Evolutionary conservation across 2,113 vertebrate species (phyloP), one percentile per base, ranked within the genome.

Genomic region (Cariama cristata): DNA sequence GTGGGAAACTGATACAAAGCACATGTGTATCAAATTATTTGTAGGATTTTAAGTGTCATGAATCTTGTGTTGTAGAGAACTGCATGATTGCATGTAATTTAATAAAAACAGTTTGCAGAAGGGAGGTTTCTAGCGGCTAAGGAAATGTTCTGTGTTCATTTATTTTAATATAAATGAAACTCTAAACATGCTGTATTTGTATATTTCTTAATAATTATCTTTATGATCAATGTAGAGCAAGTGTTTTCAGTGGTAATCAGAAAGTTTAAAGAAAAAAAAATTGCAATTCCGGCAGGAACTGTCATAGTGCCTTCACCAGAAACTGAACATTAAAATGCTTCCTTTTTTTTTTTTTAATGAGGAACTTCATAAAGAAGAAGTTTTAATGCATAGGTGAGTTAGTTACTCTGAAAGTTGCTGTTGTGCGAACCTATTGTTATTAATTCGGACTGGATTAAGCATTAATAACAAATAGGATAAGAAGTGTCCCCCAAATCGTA

Each of bases 401-500:
- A 28, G 35, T 73, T 50, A 8, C 26, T 67, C 44, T 75, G 81
- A 28, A 93, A 73, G 64, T 64, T 90, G 59, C 62, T 23, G 6
- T 64, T 85, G 63, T 42, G 75, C 23, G 82, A 79, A 66, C 49
- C 26, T 82, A 47, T 88, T 88, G n/a, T 71, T 91, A 56, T 62
- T 96, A 75, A 89, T 97, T 97, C 84, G 96, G 81, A 24, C 76
- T 89, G 81, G 85, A 86, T 94, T 96, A 97, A 62, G 91, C 52
- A 67, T 88, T 88, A 95, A 88, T 95, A 96, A 96, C 80, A 93
- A 92, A 72, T 58, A 90, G 93, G 93, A 79, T 96, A 91, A 97
- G 93, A 83, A 79, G 74, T 40, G 63, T 81, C 69, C 94, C 68
- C 58, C 30, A 86, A 79, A 91, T 94, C 33, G 45, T 95, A 80